Base-by-base conservation (phyloP, 2,888 invertebrate species). In the Parasteatoda lunata region DNA sequence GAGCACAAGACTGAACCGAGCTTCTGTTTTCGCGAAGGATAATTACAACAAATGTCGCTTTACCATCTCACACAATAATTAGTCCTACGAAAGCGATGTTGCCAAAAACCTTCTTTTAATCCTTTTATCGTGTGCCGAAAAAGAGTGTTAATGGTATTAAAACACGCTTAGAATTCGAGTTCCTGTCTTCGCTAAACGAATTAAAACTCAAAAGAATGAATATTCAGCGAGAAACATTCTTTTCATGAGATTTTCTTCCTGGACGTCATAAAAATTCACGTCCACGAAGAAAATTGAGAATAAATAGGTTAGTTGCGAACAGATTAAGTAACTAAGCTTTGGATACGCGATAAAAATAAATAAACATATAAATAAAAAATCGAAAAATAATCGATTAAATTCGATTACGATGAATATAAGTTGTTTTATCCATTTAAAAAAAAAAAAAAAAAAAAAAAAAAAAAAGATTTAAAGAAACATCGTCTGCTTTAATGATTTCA, bases 71-170 rank as follows among this genome's bases (percentile, higher is more conserved):
- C 65, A 51, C 84, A 79, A 75, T 76, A 85, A 85, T 85, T 85
- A 85, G 70, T 30, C 15, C 65, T n/a, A 52, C 70, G 84, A 85
- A 72, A 85, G 79, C 79, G 70, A 65, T 70, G 76, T 51, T 79
- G 78, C 79, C 30, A 79, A 85, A 85, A 85, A 85, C 75, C 75
- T 48, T 15, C 15, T 72, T 30, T 65, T 78, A 85, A 78, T 78
- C 84, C 84, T 79, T 79, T 85, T 75, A 85, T 73, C 71, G 30
- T 30, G 30, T 70, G 51, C 64, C 65, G 75, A 76, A 78, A 83
- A 65, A 80, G 75, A 65, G 84, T 84, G 84, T 80, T 85, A 85
- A 85, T 85, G 79, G 79, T 79, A 79, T 85, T 85, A 85, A 65
- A 51, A 68, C 69, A 59, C 70, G 52, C 68, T 64, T 70, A 75